Percentiles rank a stretch among this genome's conserved stretches.
These are phyloP conservation scores for Eupithecia subumbrata DNA, from an alignment of 2,888 invertebrate genomes.

Conservation along the genomic window DNA sequence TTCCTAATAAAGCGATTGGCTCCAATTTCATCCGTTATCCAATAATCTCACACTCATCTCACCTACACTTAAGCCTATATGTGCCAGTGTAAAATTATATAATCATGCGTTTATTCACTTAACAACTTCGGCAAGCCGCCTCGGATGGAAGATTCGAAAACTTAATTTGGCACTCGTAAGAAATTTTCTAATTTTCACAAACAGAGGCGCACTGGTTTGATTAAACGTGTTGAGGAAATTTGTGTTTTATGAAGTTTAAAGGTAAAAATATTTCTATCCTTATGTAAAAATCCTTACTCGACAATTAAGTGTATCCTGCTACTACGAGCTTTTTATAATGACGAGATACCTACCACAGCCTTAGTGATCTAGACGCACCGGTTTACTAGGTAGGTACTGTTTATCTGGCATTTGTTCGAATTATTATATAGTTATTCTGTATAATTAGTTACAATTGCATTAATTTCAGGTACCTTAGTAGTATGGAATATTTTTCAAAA, in stretches of 20 bases:
- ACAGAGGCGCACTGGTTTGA: slow-evolving; percentile 28
- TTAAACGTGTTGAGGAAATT: slow-evolving; percentile 16
- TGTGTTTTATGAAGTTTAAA: neutral
- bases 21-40: slow-evolving; percentile 29
- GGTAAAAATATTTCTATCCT: neutral
- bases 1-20: slow-evolving; percentile 30
- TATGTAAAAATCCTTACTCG: too few relatives aligned
- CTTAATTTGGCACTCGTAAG: slow-evolving; percentile 43
- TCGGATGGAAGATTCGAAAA: slow-evolving; percentile 42
- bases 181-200: slow-evolving; percentile 43
- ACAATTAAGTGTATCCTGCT: too few relatives aligned
- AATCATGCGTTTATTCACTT: slow-evolving; percentile 44
- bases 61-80: slow-evolving; percentile 9
- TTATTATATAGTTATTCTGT: too few relatives aligned
- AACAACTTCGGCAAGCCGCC: slow-evolving; percentile 36
- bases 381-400: too few relatives aligned
- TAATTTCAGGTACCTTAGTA: too few relatives aligned
- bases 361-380: too few relatives aligned
- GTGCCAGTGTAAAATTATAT: slow-evolving; percentile 37
- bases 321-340: too few relatives aligned
- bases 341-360: too few relatives aligned
- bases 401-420: too few relatives aligned
- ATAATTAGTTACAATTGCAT: too few relatives aligned
- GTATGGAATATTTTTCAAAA: too few relatives aligned
- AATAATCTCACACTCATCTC: slow-evolving; percentile 25